These are phyloP conservation scores for Bombylius discolor DNA, from an alignment of 2,888 invertebrate genomes.

Conservation along the genomic window DNA sequence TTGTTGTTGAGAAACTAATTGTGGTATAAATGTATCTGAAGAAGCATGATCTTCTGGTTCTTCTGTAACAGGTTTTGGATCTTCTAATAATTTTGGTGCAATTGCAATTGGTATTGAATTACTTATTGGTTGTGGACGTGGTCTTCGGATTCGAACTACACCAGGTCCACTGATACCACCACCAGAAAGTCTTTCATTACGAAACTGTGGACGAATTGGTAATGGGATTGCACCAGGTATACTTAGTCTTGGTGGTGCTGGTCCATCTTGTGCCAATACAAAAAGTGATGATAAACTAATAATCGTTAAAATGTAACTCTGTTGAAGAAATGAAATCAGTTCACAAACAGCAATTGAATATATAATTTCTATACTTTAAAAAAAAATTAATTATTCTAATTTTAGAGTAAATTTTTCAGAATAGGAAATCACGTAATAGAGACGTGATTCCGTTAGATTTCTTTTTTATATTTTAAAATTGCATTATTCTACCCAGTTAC, in stretches of 20 bases:
- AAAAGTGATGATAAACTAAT: neutral
- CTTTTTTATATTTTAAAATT: no score
- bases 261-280: slow-evolving; percentile 39
- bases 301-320: slow-evolving; percentile 7
- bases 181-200: slow-evolving; percentile 17
- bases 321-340: neutral
- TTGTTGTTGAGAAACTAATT: slow-evolving; percentile 29
- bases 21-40: slow-evolving; percentile 43
- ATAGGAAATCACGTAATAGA: no score
- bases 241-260: slow-evolving; percentile 49
- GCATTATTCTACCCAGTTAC: no score
- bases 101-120: slow-evolving; percentile 41
- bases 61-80: slow-evolving; percentile 53
- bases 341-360: no score
- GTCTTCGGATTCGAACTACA: slow-evolving; percentile 35
- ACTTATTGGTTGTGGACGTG: slow-evolving; percentile 32
- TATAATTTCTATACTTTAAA: no score
- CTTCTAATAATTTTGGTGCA: slow-evolving; percentile 28
- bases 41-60: slow-evolving; percentile 48
- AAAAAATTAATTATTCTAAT: no score
- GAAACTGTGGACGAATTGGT: slow-evolving; percentile 26
- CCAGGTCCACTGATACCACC: slow-evolving; percentile 12
- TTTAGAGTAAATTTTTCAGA: no score
- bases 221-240: slow-evolving; percentile 50
- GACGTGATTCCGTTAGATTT: no score